Base-by-base conservation (phyloP, 2,888 invertebrate species). In the Lasioglossum vierecki region DNA sequence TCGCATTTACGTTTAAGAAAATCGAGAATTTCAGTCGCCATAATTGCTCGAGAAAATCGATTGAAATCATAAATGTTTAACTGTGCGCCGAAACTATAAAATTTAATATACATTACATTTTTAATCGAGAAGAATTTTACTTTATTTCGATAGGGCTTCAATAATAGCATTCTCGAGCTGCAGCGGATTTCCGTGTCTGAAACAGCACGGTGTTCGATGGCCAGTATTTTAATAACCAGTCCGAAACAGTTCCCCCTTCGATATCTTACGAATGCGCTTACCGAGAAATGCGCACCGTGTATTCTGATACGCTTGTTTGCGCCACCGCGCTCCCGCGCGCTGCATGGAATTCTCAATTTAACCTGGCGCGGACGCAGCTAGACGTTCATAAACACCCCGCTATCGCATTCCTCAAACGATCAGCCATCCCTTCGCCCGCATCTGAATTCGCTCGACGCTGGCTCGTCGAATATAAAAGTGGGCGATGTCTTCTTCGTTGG, bases 301-400 rank as follows among this genome's bases (percentile, higher is more conserved):
- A 84, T 83, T 79, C 83, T 66, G 87, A 83, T 83, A 87, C 83
- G 80, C 76, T 87, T 82, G 79, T 80, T 83, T 77, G 83, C 80
- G 53, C 63, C 83, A 4, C 22, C 35, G 5, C 44, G 49, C 76
- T 46, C 57, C 71, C 75, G 39, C 70, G 18, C 70, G 18, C 66
- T 30, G 18, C 66, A 77, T 83, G 87, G 84, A 89, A 88, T 86
- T 86, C 89, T 81, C 89, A 81, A 90, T 89, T 86, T 86, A 84
- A 82, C 44, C 77, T 57, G 75, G 9, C 66, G 73, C 66, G 73
- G 80, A 74, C 57, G 73, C 46, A 30, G 75, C 76, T 66, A 81
- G 80, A 81, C 84, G 80, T 78, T 89, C 89, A 80, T 88, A 88
- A 90, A 90, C 88, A 90, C 80, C 83, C 84, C 53, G 80, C 76